phyloP scores from a whole-genome alignment of 2,113 vertebrate genomes.

The Corythoichthys intestinalis region DNA sequence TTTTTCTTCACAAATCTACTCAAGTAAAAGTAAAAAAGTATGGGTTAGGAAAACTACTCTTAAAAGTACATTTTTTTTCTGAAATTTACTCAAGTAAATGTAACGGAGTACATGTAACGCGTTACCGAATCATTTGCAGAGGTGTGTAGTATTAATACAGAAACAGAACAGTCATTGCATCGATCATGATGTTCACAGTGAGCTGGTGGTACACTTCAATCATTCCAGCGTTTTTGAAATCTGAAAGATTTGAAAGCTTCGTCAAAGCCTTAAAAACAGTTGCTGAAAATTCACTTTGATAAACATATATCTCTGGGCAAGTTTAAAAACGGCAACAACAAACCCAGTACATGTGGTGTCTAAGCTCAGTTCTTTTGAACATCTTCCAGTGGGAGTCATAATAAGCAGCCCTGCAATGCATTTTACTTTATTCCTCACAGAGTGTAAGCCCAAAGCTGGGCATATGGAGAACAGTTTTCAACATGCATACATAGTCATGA shows the following conservation, averaged over 20 bases:
- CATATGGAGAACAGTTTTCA: slow-evolving; percentile 5
- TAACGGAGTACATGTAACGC: too few relatives aligned
- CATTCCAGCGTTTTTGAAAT: slow-evolving; percentile 54
- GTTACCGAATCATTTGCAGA: too few relatives aligned
- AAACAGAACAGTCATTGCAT: slow-evolving; percentile 14
- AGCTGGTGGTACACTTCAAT: slow-evolving; percentile 39
- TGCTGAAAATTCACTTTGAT: slow-evolving; percentile 68
- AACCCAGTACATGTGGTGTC: slow-evolving; percentile 35
- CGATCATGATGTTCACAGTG: not conserved
- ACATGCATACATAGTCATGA: not conserved
- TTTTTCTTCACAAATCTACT: too few relatives aligned
- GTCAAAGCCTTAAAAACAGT: slow-evolving; percentile 52
- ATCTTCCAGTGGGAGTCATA: slow-evolving; percentile 49
- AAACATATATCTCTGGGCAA: slow-evolving; percentile 67
- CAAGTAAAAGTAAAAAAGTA: too few relatives aligned
- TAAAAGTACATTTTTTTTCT: too few relatives aligned
- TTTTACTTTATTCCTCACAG: slow-evolving; percentile 30
- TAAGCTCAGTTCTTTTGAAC: slow-evolving; percentile 52
- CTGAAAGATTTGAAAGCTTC: slow-evolving; percentile 51
- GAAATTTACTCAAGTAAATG: too few relatives aligned
- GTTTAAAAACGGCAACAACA: slow-evolving; percentile 64
- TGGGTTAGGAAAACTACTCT: too few relatives aligned
- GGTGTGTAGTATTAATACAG: not conserved
- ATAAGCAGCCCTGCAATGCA: slow-evolving; percentile 45
- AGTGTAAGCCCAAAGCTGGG: slow-evolving; percentile 37